phyloP scores from a whole-genome alignment of 2,888 invertebrate genomes.

The Drosophila formosana region DNA sequence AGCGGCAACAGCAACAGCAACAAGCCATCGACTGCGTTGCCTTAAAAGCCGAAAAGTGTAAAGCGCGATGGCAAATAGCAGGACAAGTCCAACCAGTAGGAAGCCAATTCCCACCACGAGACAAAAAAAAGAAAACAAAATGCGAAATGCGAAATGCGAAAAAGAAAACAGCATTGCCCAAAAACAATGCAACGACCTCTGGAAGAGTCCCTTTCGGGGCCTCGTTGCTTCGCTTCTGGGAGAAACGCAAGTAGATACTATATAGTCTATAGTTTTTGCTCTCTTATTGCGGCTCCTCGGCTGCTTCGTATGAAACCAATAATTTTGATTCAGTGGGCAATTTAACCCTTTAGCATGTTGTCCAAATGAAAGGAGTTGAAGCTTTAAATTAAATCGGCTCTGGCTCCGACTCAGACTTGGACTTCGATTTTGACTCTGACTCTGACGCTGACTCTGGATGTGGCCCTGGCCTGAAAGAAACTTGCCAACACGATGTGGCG shows the following conservation, averaged over 20 bases:
- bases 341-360: conserved; percentile 85
- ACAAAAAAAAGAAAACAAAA: conserved; percentile 16
- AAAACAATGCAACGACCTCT: conserved; percentile 75
- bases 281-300: conserved; percentile 15
- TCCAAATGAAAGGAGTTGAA: conserved; percentile 79
- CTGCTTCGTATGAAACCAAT: conserved; percentile 82
- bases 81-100: conserved; percentile 49
- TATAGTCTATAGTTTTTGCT: conserved; percentile 14
- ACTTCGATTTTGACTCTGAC: background rate
- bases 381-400: conserved; percentile 78
- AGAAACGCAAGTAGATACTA: conserved; percentile 23
- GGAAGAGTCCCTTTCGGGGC: conserved; percentile 12
- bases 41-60: conserved; percentile 67
- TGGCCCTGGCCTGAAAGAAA: conserved; percentile 9
- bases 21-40: conserved; percentile 34
- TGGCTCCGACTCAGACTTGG: conserved; percentile 9
- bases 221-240: conserved; percentile 2
- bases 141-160: conserved; percentile 4
- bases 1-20: conserved; percentile 16
- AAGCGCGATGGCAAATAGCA: conserved; percentile 66
- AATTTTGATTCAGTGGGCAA: conserved; percentile 85
- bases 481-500: conserved; percentile 14
- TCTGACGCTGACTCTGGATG: conserved; percentile 14
- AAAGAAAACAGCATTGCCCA: conserved; percentile 46
- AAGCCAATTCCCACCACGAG: conserved; percentile 32